Percentiles rank a stretch among this genome's conserved stretches.
Evolutionary conservation across 2,888 invertebrate species (phyloP).

Genomic region (Crioceris asparagi): DNA sequence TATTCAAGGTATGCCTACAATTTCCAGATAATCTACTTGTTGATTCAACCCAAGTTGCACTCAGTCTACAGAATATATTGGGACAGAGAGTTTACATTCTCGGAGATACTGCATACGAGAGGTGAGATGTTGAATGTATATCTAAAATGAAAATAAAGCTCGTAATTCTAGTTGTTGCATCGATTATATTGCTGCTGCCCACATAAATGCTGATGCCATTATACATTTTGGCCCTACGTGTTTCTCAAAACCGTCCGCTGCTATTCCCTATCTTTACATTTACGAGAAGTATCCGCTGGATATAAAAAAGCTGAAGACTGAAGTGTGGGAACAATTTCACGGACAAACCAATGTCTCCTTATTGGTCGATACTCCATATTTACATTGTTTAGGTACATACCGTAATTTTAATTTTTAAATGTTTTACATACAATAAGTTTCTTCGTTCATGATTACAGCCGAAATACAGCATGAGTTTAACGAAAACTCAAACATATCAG

Average conservation of each 20-base stretch:
- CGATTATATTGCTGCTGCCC: constrained; percentile 82
- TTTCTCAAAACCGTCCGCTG: constrained; percentile 56
- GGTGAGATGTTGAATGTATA: constrained; percentile 42
- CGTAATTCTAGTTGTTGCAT: constrained; percentile 82
- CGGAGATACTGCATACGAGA: constrained; percentile 87
- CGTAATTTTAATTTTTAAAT: too few relatives aligned
- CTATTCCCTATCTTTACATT: constrained; percentile 67
- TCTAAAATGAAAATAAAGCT: too few relatives aligned
- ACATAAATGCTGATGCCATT: constrained; percentile 72
- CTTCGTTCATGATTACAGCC: constrained; percentile 14
- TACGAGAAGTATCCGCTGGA: constrained; percentile 54
- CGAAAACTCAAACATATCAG: constrained; percentile 9
- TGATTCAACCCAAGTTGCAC: constrained; percentile 56
- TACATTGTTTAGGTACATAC: constrained; percentile 46
- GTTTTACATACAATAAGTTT: too few relatives aligned
- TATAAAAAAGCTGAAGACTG: constrained; percentile 31
- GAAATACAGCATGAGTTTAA: constrained; percentile 8
- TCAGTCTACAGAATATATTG: constrained; percentile 39
- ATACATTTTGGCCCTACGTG: constrained; percentile 90
- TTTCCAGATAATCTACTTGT: constrained; percentile 75
- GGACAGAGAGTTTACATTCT: constrained; percentile 64
- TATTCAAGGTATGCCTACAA: constrained; percentile 72
- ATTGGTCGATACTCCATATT: constrained; percentile 58
- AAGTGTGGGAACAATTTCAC: constrained; percentile 30
- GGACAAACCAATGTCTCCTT: constrained; percentile 42